Base-by-base conservation (phyloP, 2,797 vertebrate genomes). In the Crenuchus spilurus region DNA sequence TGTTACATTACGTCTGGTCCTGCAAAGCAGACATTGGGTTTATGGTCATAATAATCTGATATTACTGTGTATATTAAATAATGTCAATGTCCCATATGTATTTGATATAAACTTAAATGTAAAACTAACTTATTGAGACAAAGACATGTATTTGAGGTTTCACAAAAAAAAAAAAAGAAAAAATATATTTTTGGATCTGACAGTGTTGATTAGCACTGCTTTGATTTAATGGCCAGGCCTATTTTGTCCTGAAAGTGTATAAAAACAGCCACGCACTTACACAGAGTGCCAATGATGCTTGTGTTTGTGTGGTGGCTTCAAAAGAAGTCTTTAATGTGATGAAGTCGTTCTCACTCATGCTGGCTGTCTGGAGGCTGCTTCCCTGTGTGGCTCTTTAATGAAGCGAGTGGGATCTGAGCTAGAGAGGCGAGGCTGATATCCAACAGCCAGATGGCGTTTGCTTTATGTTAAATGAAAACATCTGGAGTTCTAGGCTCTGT, bases 321-420 rank as follows among this genome's bases (percentile, higher is more conserved):
- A 35, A 67, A 22, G 37, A 33, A 70, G 52, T 28, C 51, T 61
- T 41, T 63, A 58, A 64, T 78, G 75, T 72, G 69, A 78, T 70
- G 5, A 74, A 26, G 22, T 54, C 18, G 18, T 54, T 46, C 49
- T 46, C 68, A 42, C 3, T 68, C 66, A 52, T 75, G 37, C 46
- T 1, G 1, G 74, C 72, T 82, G 72, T 70, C 82, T 82, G 85
- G 66, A 41, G 79, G 85, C 79, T 79, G 78, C 80, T 84, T 89
- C 84, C 81, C 57, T 69, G 62, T 18, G 70, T 80, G 85, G 84
- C 84, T 82, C 70, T 55, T 70, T 85, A 84, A 87, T 87, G 77
- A 87, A 88, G 84, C 80, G 80, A 78, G 83, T 81, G 86, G 77
- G 20, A 86, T 87, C 86, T 87, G 55, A 85, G 87, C 83, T 82